These are phyloP conservation scores for Uropetala carovei DNA, from an alignment of 2,888 invertebrate species.

Conservation along the genomic window DNA sequence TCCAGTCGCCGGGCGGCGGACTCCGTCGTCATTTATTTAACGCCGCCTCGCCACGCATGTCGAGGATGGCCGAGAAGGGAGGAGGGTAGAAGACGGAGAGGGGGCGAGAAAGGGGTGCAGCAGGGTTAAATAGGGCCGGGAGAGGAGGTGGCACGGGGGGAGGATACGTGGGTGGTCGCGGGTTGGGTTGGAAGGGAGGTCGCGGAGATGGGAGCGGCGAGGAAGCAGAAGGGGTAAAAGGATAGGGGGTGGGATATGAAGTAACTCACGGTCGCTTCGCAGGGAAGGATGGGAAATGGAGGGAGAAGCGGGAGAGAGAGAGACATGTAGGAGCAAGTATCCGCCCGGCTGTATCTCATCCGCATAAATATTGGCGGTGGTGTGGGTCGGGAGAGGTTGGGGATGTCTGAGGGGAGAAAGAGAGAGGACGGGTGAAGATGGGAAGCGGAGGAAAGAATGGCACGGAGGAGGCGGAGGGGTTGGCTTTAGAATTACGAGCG, in stretches of 20 bases:
- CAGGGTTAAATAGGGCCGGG: too few species aligned
- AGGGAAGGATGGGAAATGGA: background rate
- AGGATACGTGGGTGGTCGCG: background rate
- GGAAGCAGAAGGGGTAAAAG: background rate
- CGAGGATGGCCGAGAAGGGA: background rate
- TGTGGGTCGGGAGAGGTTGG: background rate
- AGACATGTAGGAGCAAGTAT: conserved; percentile 44
- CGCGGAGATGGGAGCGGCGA: background rate
- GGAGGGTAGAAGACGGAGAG: background rate
- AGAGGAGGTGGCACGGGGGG: background rate
- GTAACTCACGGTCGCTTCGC: background rate
- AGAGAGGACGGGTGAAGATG: background rate
- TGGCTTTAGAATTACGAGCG: conserved; percentile 53
- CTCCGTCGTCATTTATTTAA: conserved; percentile 62
- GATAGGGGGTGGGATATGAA: background rate
- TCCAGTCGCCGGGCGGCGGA: conserved; percentile 61
- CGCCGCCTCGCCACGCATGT: conserved; percentile 57
- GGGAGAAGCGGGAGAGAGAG: too few species aligned
- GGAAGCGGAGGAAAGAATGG: background rate
- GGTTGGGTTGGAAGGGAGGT: background rate
- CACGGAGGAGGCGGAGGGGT: background rate
- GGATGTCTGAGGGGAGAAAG: background rate
- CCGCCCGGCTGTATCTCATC: conserved; percentile 42
- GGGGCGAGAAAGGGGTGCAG: background rate
- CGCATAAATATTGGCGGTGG: conserved; percentile 48